A percentile compares a stretch with the other conserved stretches of the same genome.
Evolutionary conservation across 2,888 invertebrate genomes (phyloP).

Genomic region (Diplazon laetatorius): DNA sequence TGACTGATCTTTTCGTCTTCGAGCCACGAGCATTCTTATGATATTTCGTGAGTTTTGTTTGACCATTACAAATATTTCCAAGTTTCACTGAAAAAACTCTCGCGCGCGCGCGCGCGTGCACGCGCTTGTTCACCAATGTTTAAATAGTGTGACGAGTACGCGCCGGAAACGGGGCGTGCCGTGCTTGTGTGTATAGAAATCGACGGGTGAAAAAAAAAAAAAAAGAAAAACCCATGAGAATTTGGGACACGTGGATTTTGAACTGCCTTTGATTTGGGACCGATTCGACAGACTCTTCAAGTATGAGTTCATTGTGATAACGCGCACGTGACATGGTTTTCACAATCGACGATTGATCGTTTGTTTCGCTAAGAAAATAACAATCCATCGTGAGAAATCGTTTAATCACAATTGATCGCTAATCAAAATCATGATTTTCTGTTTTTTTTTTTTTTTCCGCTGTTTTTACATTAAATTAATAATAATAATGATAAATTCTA

Average conservation of each 20-base stretch:
- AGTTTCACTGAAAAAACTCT: constrained; percentile 73
- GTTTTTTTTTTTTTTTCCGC: too few species aligned
- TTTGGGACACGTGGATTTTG: constrained; percentile 38
- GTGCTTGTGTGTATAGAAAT: constrained; percentile 76
- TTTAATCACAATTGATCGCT: too few species aligned
- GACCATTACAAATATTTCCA: constrained; percentile 74
- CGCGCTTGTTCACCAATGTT: constrained; percentile 66
- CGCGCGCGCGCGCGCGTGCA: too few species aligned
- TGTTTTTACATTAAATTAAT: too few species aligned
- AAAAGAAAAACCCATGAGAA: constrained; percentile 37
- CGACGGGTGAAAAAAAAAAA: constrained; percentile 65
- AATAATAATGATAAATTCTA: too few species aligned
- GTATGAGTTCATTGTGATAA: too few species aligned
- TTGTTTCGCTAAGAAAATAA: constrained; percentile 7
- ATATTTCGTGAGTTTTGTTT: constrained; percentile 70
- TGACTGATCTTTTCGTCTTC: constrained; percentile 67
- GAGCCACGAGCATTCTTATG: constrained; percentile 72
- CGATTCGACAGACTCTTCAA: too few species aligned
- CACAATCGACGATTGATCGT: constrained; percentile 42
- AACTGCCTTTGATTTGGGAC: too few species aligned
- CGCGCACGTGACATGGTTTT: constrained; percentile 31
- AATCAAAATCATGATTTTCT: too few species aligned
- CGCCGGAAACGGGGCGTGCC: constrained; percentile 70
- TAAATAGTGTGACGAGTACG: constrained; percentile 67
- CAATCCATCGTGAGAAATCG: neutral